Percentiles rank a stretch among this genome's conserved stretches.
These are phyloP conservation scores for Parnassius orleans DNA, from an alignment of 2,888 invertebrate genomes.

Conservation along the genomic window DNA sequence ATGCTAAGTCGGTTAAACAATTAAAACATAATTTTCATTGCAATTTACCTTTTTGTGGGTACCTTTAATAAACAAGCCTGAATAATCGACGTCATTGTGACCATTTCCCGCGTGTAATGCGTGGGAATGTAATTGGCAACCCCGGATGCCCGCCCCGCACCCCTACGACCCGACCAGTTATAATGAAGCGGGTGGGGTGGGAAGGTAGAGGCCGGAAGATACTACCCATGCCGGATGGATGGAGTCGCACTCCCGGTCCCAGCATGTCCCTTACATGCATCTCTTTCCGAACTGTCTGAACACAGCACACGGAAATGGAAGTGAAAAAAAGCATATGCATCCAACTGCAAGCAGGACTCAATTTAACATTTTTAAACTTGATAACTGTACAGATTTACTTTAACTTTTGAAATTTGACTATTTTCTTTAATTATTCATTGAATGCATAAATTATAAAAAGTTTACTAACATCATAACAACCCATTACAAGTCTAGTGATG, in stretches of 20 bases:
- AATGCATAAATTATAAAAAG: too few relatives aligned
- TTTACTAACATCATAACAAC: too few relatives aligned
- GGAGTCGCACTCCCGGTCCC: constrained; percentile 47
- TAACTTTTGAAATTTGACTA: too few relatives aligned
- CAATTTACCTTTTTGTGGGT: constrained; percentile 22
- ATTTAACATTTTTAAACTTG: constrained; percentile 22
- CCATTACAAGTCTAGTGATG: too few relatives aligned
- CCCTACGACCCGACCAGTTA: constrained; percentile 67
- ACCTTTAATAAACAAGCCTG: constrained; percentile 29
- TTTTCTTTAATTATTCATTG: too few relatives aligned
- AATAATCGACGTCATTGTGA: constrained; percentile 29
- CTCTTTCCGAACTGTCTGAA: constrained; percentile 32
- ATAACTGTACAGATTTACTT: background rate
- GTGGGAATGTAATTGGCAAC: constrained; percentile 47
- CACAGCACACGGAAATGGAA: constrained; percentile 29
- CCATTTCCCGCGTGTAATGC: constrained; percentile 33
- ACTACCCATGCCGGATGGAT: constrained; percentile 57
- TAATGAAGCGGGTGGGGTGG: constrained; percentile 62
- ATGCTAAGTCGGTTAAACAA: background rate
- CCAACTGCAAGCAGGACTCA: constrained; percentile 8
- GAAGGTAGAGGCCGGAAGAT: constrained; percentile 56
- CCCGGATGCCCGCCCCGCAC: constrained; percentile 53
- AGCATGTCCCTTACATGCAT: constrained; percentile 36
- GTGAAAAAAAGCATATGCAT: constrained; percentile 23
- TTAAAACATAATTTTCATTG: constrained; percentile 15